phyloP scores from a whole-genome alignment of 1,140 invertebrate species.

The Vanessa atalanta region DNA sequence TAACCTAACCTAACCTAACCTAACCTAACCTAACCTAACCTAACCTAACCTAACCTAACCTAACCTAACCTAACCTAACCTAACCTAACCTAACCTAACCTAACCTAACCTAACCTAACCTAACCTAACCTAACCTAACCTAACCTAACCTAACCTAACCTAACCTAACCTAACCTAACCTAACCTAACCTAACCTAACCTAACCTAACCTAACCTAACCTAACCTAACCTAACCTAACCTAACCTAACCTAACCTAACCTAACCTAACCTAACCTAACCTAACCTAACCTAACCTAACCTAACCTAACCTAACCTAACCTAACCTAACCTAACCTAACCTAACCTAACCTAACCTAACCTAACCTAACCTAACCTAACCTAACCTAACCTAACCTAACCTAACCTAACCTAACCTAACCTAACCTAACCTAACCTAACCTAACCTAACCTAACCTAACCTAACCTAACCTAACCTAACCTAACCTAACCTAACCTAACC shows the following conservation, averaged over 20 bases:
- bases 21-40: no score
- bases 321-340: slow-evolving; percentile 26
- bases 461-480: slow-evolving; percentile 26
- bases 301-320: slow-evolving; percentile 25
- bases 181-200: slow-evolving; percentile 31
- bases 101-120: slow-evolving; percentile 23
- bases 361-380: slow-evolving; percentile 26
- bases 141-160: slow-evolving; percentile 30
- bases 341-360: slow-evolving; percentile 26
- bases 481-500: slow-evolving; percentile 25
- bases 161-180: slow-evolving; percentile 30
- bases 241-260: slow-evolving; percentile 25
- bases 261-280: slow-evolving; percentile 25
- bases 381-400: slow-evolving; percentile 26
- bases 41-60: slow-evolving; percentile 18
- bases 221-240: slow-evolving; percentile 18
- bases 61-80: slow-evolving; percentile 24
- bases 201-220: slow-evolving; percentile 22
- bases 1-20: no score
- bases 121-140: slow-evolving; percentile 24
- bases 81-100: slow-evolving; percentile 24
- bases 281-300: slow-evolving; percentile 25
- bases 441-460: slow-evolving; percentile 26
- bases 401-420: slow-evolving; percentile 24
- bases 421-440: slow-evolving; percentile 26